These are phyloP conservation scores for Pristionchus exspectatus DNA, from an alignment of 2,888 invertebrate species.

Conservation along the genomic window DNA sequence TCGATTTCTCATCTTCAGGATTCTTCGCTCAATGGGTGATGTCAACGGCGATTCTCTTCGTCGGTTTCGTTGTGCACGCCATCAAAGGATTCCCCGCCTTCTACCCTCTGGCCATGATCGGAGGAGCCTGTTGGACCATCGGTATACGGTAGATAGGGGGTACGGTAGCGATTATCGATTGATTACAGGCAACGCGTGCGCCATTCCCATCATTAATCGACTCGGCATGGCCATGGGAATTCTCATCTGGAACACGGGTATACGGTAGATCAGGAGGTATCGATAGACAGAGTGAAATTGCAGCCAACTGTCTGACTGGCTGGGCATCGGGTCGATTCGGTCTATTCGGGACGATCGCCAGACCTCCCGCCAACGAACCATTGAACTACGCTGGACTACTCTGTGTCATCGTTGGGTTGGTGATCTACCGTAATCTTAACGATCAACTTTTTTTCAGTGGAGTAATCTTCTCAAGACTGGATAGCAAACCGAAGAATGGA, in stretches of 20 bases:
- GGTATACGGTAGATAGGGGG: constrained; percentile 73
- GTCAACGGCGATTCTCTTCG: constrained; percentile 79
- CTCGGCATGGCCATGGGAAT: constrained; percentile 79
- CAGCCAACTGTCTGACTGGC: constrained; percentile 80
- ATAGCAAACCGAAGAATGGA: constrained; percentile 56
- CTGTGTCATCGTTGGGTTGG: constrained; percentile 73
- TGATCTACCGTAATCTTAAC: background rate
- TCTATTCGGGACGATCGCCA: constrained; percentile 71
- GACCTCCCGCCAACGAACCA: constrained; percentile 64
- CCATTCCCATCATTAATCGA: constrained; percentile 80
- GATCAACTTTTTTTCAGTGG: constrained; percentile 64
- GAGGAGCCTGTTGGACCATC: constrained; percentile 81
- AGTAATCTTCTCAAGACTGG: constrained; percentile 72
- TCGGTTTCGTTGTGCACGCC: constrained; percentile 79
- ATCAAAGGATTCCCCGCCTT: constrained; percentile 79
- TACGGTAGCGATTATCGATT: background rate
- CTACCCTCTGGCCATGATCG: constrained; percentile 81
- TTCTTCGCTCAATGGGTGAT: constrained; percentile 82
- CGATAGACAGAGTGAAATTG: background rate
- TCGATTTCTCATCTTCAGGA: constrained; percentile 74
- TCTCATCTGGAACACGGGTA: constrained; percentile 80
- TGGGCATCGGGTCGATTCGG: constrained; percentile 80
- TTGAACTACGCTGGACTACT: constrained; percentile 75
- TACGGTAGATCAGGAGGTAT: background rate
- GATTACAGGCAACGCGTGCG: constrained; percentile 80